phyloP scores from a whole-genome alignment of 2,888 invertebrate species.

The Ariolimax columbianus region DNA sequence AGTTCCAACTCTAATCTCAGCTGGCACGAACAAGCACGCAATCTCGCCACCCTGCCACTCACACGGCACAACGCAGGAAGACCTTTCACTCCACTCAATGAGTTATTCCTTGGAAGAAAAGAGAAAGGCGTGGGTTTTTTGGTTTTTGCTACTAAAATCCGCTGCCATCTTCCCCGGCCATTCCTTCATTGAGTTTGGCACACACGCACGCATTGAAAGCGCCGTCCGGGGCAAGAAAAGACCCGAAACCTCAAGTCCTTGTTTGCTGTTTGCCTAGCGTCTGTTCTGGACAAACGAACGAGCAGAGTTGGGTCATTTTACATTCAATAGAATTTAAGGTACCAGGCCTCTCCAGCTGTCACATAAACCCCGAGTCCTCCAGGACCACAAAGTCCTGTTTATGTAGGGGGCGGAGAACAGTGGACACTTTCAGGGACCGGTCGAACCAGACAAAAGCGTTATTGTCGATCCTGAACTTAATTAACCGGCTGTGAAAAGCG shows the following conservation, averaged over 20 bases:
- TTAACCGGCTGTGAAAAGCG: background rate
- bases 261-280: background rate
- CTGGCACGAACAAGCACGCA: constrained; percentile 18
- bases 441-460: background rate
- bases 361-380: background rate
- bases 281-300: background rate
- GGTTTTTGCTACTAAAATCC: no score
- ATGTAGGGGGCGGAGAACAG: constrained; percentile 15
- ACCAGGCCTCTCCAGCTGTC: constrained; percentile 10
- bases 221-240: background rate
- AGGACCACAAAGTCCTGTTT: constrained; percentile 26
- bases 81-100: background rate
- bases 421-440: background rate
- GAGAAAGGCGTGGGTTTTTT: no score
- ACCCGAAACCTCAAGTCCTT: background rate
- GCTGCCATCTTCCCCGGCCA: background rate
- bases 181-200: background rate
- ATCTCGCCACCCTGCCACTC: background rate
- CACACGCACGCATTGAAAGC: background rate
- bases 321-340: background rate
- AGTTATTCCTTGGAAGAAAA: background rate
- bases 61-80: background rate
- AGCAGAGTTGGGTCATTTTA: background rate
- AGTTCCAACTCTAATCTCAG: constrained; percentile 16
- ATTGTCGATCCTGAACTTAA: background rate